phyloP scores from a whole-genome alignment of 2,888 invertebrate species.

The Drosophila kuntzei region DNA sequence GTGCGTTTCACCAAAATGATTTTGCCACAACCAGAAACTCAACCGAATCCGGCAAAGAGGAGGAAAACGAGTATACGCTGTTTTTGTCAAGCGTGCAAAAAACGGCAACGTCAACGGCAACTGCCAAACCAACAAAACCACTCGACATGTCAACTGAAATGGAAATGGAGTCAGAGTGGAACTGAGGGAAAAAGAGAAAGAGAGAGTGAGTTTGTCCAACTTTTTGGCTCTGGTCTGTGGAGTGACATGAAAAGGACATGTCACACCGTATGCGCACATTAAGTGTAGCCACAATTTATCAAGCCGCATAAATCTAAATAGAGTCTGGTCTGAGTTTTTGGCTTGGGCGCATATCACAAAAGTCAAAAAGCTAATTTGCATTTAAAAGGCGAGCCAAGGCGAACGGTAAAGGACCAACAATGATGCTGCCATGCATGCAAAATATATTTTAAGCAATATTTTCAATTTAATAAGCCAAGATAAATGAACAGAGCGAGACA shows the following conservation, averaged over 20 bases:
- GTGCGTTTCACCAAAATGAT: constrained; percentile 59
- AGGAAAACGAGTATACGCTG: constrained; percentile 44
- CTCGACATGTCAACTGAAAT: constrained; percentile 78
- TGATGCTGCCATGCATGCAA: constrained; percentile 58
- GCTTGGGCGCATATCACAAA: constrained; percentile 69
- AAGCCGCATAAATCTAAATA: constrained; percentile 79
- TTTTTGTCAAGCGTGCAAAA: constrained; percentile 73
- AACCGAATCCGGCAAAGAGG: constrained; percentile 22
- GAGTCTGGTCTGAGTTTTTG: constrained; percentile 66
- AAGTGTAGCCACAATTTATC: constrained; percentile 81
- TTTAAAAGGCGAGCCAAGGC: constrained; percentile 70
- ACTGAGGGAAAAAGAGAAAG: background rate
- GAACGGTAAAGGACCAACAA: constrained; percentile 54
- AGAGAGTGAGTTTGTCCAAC: constrained; percentile 38
- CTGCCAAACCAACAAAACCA: constrained; percentile 73
- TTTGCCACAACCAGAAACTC: constrained; percentile 40
- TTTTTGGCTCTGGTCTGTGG: constrained; percentile 63
- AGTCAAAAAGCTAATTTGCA: constrained; percentile 82
- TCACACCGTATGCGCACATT: constrained; percentile 80
- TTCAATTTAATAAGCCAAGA: constrained; percentile 82
- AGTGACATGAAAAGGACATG: constrained; percentile 79
- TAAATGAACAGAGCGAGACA: constrained; percentile 63
- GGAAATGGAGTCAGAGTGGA: constrained; percentile 46
- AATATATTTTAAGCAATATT: constrained; percentile 72
- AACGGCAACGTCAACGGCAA: constrained; percentile 43